Evolutionary conservation across 2,797 vertebrate genomes (phyloP).

Genomic region (Pteropus rufus): DNA sequence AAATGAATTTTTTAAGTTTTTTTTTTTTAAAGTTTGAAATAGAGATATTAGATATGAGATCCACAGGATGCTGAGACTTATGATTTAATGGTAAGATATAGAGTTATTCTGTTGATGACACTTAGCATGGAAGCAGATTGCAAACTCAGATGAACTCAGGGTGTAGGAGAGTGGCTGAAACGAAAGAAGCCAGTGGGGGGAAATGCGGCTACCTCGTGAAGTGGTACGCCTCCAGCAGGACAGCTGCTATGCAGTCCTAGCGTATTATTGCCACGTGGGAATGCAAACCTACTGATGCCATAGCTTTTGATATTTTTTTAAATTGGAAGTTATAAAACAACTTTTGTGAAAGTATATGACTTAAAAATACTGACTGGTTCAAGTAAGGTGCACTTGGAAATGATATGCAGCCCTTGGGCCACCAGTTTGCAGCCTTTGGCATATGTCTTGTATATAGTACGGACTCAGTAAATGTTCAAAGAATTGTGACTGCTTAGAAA

Average conservation of each 20-base stretch:
- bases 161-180: background rate
- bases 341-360: background rate
- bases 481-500: background rate
- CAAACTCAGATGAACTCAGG: background rate
- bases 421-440: background rate
- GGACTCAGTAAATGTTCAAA: background rate
- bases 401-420: background rate
- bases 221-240: rapidly evolving
- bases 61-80: background rate
- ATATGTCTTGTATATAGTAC: background rate
- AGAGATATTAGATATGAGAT: background rate
- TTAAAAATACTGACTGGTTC: background rate
- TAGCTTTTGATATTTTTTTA: background rate
- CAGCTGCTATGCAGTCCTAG: too few species aligned
- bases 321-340: background rate
- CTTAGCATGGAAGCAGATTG: background rate
- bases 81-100: background rate
- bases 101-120: background rate
- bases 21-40: background rate
- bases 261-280: background rate
- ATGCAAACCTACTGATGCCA: background rate
- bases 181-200: background rate
- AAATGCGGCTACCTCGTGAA: background rate
- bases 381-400: background rate
- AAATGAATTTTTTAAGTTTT: background rate